Evolutionary conservation across 1,140 invertebrate genomes (phyloP).

Genomic region (Drosophila guanche): DNA sequence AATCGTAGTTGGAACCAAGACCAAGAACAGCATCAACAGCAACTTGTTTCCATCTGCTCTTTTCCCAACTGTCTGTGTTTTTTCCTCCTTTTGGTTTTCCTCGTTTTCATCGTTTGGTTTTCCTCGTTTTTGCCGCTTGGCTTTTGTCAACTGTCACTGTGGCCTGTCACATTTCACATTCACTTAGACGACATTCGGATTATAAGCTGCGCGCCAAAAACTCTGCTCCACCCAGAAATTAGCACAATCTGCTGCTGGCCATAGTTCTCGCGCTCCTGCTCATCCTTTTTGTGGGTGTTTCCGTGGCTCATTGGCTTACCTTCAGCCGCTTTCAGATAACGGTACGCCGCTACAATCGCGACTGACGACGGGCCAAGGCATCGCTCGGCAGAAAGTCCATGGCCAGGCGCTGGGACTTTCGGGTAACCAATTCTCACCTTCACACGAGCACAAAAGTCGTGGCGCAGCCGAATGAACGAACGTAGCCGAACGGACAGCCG

Average conservation of each 20-base stretch:
- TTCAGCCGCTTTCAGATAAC: constrained; percentile 56
- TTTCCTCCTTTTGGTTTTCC: constrained; percentile 10
- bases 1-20: too few species aligned
- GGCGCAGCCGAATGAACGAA: neutral
- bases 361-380: constrained; percentile 47
- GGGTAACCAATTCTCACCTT: constrained; percentile 44
- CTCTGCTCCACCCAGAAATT: constrained; percentile 45
- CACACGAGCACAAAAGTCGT: constrained; percentile 3
- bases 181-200: constrained; percentile 44
- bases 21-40: constrained; percentile 32
- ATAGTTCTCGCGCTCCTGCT: constrained; percentile 19
- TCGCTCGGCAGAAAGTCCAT: constrained; percentile 45
- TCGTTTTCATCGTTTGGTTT: constrained; percentile 12
- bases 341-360: constrained; percentile 61
- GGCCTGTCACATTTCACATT: constrained; percentile 70
- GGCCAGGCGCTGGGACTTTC: constrained; percentile 22
- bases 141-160: constrained; percentile 68
- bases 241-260: constrained; percentile 16
- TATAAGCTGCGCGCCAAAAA: constrained; percentile 66
- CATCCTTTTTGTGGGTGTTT: neutral
- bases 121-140: constrained; percentile 23
- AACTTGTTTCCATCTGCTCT: constrained; percentile 48
- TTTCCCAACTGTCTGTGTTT: constrained; percentile 2
- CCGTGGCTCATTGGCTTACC: constrained; percentile 7
- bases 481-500: neutral